Evolutionary conservation across 1,140 invertebrate genomes (phyloP).

Genomic region (Sesamia nonagrioides): DNA sequence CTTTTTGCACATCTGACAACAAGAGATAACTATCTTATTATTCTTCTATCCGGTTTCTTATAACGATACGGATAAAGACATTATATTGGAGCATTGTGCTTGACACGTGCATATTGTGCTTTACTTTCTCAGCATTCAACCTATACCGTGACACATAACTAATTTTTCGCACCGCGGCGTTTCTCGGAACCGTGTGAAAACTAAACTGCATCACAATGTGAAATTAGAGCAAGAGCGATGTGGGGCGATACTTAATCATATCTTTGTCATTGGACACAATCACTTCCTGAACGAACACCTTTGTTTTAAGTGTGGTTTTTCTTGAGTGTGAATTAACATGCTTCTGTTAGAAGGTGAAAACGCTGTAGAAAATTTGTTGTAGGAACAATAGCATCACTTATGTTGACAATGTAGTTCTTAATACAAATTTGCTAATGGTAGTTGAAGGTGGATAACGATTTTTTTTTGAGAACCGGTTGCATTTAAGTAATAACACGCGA

Average conservation of each 20-base stretch:
- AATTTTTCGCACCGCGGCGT: conserved; percentile 44
- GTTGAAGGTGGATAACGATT: not conserved
- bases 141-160: conserved; percentile 34
- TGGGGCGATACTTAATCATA: conserved; percentile 42
- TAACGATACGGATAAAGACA: conserved; percentile 31
- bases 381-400: conserved; percentile 2
- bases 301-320: conserved; percentile 25
- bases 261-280: conserved; percentile 40
- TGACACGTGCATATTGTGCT: conserved; percentile 16
- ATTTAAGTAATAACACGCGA: not conserved
- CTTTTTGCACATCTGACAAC: conserved; percentile 26
- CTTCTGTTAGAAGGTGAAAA: conserved; percentile 5
- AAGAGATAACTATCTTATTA: not conserved
- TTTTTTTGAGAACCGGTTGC: not conserved
- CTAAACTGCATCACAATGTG: conserved; percentile 55
- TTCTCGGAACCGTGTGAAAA: conserved; percentile 60
- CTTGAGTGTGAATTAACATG: conserved; percentile 25
- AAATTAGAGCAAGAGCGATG: conserved; percentile 61
- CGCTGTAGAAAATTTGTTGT: not conserved
- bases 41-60: conserved; percentile 20
- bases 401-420: not conserved
- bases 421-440: not conserved
- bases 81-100: conserved; percentile 37
- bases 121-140: conserved; percentile 44
- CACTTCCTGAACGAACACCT: conserved; percentile 42